Evolutionary conservation across 2,888 invertebrate species (phyloP).

Genomic region (Chrysotoxum bicinctum): DNA sequence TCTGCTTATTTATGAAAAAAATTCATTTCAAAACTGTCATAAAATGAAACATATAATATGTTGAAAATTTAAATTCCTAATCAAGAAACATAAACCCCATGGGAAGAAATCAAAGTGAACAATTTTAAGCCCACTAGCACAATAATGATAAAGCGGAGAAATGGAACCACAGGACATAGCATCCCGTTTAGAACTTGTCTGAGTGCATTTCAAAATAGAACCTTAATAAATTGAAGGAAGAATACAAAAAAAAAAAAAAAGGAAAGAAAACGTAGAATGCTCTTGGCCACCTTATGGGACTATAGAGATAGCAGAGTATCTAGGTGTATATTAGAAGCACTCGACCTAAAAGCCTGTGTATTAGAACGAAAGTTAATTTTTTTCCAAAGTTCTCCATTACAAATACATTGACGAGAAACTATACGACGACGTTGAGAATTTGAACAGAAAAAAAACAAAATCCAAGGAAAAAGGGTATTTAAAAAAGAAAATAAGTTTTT

Average conservation of each 20-base stretch:
- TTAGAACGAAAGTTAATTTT: slow-evolving; percentile 63
- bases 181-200: slow-evolving; percentile 37
- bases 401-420: slow-evolving; percentile 60
- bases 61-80: slow-evolving; percentile 4
- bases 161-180: slow-evolving; percentile 42
- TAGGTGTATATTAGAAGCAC: slow-evolving; percentile 54
- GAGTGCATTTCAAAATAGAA: slow-evolving; percentile 62
- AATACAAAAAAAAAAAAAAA: slow-evolving; percentile 14
- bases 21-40: too few relatives aligned
- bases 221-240: slow-evolving; percentile 40
- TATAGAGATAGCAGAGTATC: neutral
- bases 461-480: slow-evolving; percentile 65
- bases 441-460: slow-evolving; percentile 15
- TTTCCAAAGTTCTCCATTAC: slow-evolving; percentile 60
- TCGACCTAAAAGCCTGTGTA: slow-evolving; percentile 55
- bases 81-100: neutral
- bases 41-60: too few relatives aligned
- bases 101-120: slow-evolving; percentile 38
- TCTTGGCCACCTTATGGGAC: slow-evolving; percentile 54
- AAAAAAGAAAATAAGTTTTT: slow-evolving; percentile 70
- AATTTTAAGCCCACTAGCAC: slow-evolving; percentile 46
- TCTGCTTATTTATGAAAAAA: too few relatives aligned
- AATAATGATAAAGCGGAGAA: slow-evolving; percentile 30
- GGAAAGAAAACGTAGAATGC: slow-evolving; percentile 22
- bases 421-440: slow-evolving; percentile 23